Evolutionary conservation across 2,888 invertebrate species (phyloP).

Genomic region (Philopedon plagiatum): DNA sequence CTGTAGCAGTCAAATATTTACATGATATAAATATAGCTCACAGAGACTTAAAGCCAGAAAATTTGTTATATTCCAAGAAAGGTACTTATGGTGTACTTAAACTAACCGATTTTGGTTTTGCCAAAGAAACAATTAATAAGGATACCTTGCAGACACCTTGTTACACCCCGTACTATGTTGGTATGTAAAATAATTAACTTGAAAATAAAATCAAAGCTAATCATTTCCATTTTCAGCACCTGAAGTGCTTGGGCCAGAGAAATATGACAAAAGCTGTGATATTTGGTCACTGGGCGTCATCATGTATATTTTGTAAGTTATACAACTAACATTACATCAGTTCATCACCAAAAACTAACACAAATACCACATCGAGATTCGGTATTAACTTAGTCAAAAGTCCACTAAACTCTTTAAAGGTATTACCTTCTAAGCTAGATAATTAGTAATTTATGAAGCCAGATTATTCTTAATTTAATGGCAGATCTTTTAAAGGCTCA

Average conservation of each 20-base stretch:
- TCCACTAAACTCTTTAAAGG: no score
- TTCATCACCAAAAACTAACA: neutral
- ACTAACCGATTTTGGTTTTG: conserved; percentile 99
- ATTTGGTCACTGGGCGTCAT: conserved; percentile 99
- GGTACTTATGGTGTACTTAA: conserved; percentile 88
- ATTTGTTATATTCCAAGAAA: conserved; percentile 88
- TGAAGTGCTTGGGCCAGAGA: conserved; percentile 95
- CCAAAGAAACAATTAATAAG: conserved; percentile 90
- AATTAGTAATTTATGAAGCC: no score
- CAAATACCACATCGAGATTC: no score
- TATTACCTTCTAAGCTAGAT: no score
- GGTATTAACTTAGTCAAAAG: no score
- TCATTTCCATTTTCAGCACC: conserved; percentile 63
- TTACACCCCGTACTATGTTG: conserved; percentile 99
- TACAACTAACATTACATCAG: neutral
- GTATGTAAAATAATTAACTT: conserved; percentile 67
- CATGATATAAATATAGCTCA: conserved; percentile 97
- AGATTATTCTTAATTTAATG: no score
- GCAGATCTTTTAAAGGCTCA: no score
- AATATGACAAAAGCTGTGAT: conserved; percentile 99
- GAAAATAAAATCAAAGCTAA: neutral
- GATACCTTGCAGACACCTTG: conserved; percentile 97
- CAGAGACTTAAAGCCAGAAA: conserved; percentile 98
- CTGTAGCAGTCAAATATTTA: conserved; percentile 92
- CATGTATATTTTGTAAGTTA: conserved; percentile 94